Conservation (phyloP, 1,140 invertebrate genomes). For the Drosophila pseudoananassae region DNA sequence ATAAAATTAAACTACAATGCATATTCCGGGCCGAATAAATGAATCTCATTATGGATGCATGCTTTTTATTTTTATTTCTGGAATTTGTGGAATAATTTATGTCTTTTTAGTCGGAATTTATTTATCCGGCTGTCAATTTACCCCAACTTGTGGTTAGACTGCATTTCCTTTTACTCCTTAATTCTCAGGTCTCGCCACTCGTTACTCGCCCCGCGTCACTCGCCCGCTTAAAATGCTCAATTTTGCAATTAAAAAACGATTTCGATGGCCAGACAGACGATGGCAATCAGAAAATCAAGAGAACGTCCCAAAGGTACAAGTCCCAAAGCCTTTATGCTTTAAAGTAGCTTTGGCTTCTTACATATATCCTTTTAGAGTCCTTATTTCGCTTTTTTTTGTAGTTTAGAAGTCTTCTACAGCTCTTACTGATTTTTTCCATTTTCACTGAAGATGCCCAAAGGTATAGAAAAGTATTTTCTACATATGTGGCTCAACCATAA, state of each 20-base stretch:
- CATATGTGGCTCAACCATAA: conserved; percentile 27
- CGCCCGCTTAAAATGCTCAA: conserved; percentile 24
- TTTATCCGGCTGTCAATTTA: not conserved
- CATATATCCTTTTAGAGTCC: not conserved
- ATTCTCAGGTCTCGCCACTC: not conserved
- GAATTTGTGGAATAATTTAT: not conserved
- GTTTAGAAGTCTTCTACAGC: not conserved
- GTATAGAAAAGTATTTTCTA: conserved; percentile 36
- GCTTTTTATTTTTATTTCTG: not conserved
- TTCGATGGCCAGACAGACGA: conserved; percentile 39
- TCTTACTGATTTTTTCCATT: conserved; percentile 15
- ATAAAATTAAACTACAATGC: not conserved
- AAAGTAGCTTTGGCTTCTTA: not conserved
- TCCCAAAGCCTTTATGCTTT: not conserved
- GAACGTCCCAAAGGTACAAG: conserved; percentile 31
- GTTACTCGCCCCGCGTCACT: not conserved
- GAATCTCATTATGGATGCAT: not conserved
- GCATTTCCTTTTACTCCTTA: not conserved
- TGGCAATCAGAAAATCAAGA: conserved; percentile 31
- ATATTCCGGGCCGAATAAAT: not conserved
- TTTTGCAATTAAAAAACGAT: conserved; percentile 49
- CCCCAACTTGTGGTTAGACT: not conserved
- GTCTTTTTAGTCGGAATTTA: not conserved
- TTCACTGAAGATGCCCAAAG: conserved; percentile 42
- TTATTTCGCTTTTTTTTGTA: conserved; percentile 13